Evolutionary conservation across 2,797 vertebrate species (phyloP).

Genomic region (Aplochiton taeniatus): DNA sequence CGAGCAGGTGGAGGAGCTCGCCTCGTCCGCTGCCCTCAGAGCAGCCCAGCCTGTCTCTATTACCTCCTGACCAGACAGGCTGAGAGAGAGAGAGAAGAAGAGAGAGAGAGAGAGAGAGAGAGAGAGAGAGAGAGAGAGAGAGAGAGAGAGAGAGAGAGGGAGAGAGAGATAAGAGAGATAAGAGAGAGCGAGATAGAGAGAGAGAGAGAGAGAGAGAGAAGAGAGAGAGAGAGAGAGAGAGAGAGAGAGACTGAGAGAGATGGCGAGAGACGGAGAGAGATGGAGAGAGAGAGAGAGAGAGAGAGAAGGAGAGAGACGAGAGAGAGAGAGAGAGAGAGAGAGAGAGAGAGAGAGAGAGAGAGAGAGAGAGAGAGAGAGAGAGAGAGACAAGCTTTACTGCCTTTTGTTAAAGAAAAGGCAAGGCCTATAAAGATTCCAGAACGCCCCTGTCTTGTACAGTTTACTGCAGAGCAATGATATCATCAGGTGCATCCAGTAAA

Average conservation of each 20-base stretch:
- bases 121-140: constrained; percentile 19
- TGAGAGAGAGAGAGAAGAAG: constrained; percentile 7
- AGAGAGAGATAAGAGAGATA: background rate
- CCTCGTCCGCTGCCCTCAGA: constrained; percentile 44
- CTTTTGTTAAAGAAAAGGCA: background rate
- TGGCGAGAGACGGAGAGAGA: constrained; percentile 8
- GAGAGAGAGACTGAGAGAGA: background rate
- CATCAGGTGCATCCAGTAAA: too few relatives aligned
- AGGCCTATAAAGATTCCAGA: background rate
- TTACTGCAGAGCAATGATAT: too few relatives aligned
- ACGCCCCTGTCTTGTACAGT: too few relatives aligned
- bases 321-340: constrained; percentile 12
- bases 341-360: background rate
- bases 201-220: constrained; percentile 6
- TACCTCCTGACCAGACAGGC: constrained; percentile 50
- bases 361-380: background rate
- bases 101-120: constrained; percentile 19
- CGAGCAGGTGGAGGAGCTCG: constrained; percentile 62
- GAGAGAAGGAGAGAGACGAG: background rate
- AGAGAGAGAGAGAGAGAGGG: background rate
- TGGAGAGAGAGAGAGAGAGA: background rate
- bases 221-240: constrained; percentile 1
- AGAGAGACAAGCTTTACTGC: background rate
- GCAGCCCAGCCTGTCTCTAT: constrained; percentile 56
- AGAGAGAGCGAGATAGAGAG: constrained; percentile 14